Conservation (phyloP, 2,113 vertebrate genomes). For the Eretmodus cyanostictus region DNA sequence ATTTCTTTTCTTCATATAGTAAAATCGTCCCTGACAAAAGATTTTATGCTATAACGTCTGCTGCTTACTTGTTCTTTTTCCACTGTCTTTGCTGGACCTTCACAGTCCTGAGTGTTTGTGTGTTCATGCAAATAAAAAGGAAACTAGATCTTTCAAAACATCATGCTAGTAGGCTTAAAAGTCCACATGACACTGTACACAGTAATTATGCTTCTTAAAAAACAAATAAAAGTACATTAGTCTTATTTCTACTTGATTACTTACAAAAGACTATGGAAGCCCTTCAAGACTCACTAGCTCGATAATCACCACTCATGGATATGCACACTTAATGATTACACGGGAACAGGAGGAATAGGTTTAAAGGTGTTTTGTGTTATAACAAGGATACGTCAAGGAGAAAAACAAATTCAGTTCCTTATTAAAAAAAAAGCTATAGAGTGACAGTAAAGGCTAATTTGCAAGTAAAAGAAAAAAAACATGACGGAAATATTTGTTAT, state of each 20-base stretch:
- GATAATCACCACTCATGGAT: neutral
- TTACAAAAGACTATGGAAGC: neutral
- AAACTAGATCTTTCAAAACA: neutral
- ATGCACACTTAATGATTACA: neutral
- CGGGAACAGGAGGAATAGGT: neutral
- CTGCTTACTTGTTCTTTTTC: neutral
- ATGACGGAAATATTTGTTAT: constrained; percentile 46
- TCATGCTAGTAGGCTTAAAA: neutral
- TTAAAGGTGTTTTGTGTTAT: neutral
- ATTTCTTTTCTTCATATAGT: neutral
- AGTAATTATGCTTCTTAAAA: neutral
- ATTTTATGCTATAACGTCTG: neutral
- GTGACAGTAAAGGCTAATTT: constrained; percentile 23
- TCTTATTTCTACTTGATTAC: neutral
- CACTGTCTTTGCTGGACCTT: neutral
- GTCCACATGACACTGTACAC: neutral
- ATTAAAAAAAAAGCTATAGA: neutral
- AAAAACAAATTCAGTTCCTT: neutral
- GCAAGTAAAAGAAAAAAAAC: constrained; percentile 51
- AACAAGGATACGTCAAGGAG: neutral
- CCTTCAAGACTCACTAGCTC: neutral
- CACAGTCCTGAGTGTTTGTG: neutral
- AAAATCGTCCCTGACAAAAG: neutral
- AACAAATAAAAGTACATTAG: neutral
- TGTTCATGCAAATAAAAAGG: neutral